Base-by-base conservation (phyloP, 2,113 vertebrate genomes). In the Pantherophis guttatus region DNA sequence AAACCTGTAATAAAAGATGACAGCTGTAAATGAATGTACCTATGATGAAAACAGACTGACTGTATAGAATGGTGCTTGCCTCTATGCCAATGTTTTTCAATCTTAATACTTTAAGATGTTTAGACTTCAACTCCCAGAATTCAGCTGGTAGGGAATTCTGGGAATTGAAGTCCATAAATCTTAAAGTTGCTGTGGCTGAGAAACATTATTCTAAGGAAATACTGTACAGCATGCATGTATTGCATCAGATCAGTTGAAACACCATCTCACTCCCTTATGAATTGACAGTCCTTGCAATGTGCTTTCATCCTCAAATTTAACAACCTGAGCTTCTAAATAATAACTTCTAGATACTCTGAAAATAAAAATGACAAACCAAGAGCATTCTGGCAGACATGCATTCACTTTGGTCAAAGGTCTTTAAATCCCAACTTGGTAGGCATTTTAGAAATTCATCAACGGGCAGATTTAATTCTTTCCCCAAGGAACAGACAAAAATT, bases 331-430 rank as follows among this genome's bases (percentile, higher is more conserved):
- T 85, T 90, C 44, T 70, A 21, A 85, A 29, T 11, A 17, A 85
- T 58, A 6, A 93, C 50, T 39, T 19, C 33, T 85, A 44, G 29
- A 90, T 55, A 59, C n/a, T 86, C 19, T 17, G n/a, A 50, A 59
- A n/a, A 62, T 29, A 59, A 62, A 44, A 39, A 59, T 8, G 21
- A 29, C 44, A 90, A 5, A 26, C 44, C 29, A 54, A 52, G 44
- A 33, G 91, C 8, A 39, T 93, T 15, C 8, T 0, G 5, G 39
- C 9, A 94, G 53, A 24, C 3, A 39, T 10, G 29, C 87, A 12
- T 24, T 96, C 55, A 75, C 55, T 94, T 52, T 94, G 52, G 54
- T 94, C 75, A 94, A n/a, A 59, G 12, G n/a, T 87, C 26, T 81
- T 52, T 50, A 88, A 50, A 75, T 6, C 53, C 65, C 19, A 1